These are phyloP conservation scores for Zaprionus kolodkinae DNA, from an alignment of 1,140 invertebrate genomes.

Conservation along the genomic window DNA sequence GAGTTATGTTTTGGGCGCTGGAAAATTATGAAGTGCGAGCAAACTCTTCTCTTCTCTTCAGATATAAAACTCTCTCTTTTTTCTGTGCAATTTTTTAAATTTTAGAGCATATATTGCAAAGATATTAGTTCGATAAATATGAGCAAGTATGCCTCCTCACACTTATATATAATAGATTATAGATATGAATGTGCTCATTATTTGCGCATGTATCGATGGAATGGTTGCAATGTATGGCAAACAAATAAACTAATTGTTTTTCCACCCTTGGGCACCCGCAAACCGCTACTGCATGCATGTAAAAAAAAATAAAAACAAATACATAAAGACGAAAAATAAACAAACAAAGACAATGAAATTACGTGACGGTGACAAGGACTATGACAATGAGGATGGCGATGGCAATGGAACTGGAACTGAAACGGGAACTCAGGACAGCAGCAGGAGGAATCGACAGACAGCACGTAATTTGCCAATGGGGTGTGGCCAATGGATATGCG, in stretches of 20 bases:
- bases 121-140: no score
- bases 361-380: conserved; percentile 72
- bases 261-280: conserved; percentile 6
- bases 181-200: no score
- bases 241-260: not conserved
- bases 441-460: conserved; percentile 25
- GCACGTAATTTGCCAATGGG: conserved; percentile 77
- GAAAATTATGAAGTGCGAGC: not conserved
- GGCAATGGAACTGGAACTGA: conserved; percentile 25
- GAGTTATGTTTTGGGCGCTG: not conserved
- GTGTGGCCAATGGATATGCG: conserved; percentile 68
- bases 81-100: no score
- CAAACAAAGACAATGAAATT: conserved; percentile 77
- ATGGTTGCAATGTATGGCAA: not conserved
- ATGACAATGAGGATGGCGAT: conserved; percentile 51
- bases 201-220: not conserved
- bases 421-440: not conserved
- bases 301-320: conserved; percentile 41
- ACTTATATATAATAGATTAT: no score
- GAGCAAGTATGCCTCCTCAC: no score
- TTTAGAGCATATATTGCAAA: no score
- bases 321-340: conserved; percentile 51
- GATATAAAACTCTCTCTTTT: no score
- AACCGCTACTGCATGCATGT: conserved; percentile 27
- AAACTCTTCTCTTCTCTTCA: no score